These are phyloP conservation scores for Oncopodura yosiiana DNA, from an alignment of 1,140 invertebrate genomes.

Conservation along the genomic window DNA sequence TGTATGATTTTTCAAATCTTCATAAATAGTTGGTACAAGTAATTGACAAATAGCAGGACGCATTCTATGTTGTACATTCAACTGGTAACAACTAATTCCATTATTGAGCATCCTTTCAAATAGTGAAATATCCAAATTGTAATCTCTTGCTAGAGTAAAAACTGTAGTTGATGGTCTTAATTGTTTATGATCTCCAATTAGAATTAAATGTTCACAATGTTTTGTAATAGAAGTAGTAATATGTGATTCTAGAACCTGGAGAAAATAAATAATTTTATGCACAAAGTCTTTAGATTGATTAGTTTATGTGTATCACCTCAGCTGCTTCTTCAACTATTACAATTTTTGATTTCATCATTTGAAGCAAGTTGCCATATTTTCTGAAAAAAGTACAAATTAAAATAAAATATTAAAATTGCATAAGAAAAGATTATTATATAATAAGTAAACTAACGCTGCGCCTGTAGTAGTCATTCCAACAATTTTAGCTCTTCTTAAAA, in stretches of 20 bases:
- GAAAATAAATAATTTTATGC: too few relatives aligned
- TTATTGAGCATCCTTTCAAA: conserved; percentile 38
- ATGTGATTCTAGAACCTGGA: conserved; percentile 46
- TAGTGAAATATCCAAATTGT: conserved; percentile 57
- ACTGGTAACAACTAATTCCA: conserved; percentile 2
- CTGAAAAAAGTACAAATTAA: too few relatives aligned
- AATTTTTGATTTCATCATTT: conserved; percentile 41
- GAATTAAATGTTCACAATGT: conserved; percentile 47
- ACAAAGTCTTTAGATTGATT: too few relatives aligned
- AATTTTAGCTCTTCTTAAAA: conserved; percentile 7
- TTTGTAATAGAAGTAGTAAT: conserved; percentile 41
- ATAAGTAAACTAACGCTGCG: too few relatives aligned
- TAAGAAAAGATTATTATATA: too few relatives aligned
- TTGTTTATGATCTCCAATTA: conserved; percentile 64
- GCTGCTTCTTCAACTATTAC: conserved; percentile 48
- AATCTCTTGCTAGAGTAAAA: conserved; percentile 49
- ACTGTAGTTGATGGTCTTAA: conserved; percentile 55
- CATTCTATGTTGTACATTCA: conserved; percentile 34
- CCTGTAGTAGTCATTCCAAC: conserved; percentile 47
- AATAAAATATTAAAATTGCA: too few relatives aligned
- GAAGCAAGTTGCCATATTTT: conserved; percentile 39
- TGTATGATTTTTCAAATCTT: conserved; percentile 29
- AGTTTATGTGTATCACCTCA: too few relatives aligned
- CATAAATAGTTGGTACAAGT: conserved; percentile 33
- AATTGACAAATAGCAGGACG: conserved; percentile 35